Percentiles rank a stretch among this genome's conserved stretches.
Evolutionary conservation across 1,140 invertebrate species (phyloP).

Genomic region (Maconellicoccus hirsutus): DNA sequence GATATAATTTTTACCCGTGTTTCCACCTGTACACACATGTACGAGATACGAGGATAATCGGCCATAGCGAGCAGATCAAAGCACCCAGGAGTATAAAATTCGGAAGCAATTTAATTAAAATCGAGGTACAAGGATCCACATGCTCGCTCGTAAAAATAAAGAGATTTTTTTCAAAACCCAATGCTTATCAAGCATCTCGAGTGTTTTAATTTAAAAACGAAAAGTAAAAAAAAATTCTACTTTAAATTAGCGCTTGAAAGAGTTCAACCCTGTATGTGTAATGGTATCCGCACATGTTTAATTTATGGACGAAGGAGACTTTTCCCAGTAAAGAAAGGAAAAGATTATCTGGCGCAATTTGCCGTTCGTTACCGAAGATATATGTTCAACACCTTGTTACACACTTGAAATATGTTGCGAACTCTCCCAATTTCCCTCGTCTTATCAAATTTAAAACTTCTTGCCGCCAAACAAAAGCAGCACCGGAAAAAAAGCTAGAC

Average conservation of each 20-base stretch:
- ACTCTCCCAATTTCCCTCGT: conserved; percentile 12
- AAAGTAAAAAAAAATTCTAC: neutral
- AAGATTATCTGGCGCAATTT: conserved; percentile 20
- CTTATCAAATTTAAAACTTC: conserved; percentile 15
- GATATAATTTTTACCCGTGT: no score
- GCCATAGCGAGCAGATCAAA: no score
- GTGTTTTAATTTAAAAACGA: no score
- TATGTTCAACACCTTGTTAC: conserved; percentile 21
- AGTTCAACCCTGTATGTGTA: neutral
- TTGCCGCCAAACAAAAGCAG: conserved; percentile 1
- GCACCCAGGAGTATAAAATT: no score
- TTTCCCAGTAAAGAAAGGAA: conserved; percentile 2
- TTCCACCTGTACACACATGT: no score
- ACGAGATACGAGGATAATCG: no score
- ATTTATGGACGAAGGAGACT: conserved; percentile 16
- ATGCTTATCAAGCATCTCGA: no score
- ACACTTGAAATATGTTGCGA: conserved; percentile 6
- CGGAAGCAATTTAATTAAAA: no score
- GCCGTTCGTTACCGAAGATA: conserved; percentile 18
- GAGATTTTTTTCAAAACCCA: no score
- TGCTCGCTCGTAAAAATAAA: no score
- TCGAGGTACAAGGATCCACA: no score
- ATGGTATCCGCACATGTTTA: conserved; percentile 6
- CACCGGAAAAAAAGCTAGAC: neutral
- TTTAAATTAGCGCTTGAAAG: neutral